Evolutionary conservation across 2,888 invertebrate genomes (phyloP).

Genomic region (Cabera pusaria): DNA sequence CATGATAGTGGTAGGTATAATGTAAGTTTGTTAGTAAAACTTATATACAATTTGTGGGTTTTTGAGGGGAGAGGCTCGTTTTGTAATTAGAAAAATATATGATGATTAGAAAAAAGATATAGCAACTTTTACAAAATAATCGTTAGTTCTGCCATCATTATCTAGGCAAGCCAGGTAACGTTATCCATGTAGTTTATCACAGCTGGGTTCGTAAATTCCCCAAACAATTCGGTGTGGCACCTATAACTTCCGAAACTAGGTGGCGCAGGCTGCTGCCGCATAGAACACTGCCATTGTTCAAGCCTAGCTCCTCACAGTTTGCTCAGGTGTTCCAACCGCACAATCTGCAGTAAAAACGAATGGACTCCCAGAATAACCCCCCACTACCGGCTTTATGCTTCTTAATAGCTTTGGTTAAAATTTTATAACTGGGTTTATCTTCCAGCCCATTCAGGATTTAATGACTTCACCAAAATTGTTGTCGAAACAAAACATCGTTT

Average conservation of each 20-base stretch:
- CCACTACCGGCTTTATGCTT: constrained; percentile 46
- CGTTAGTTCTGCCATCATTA: not conserved
- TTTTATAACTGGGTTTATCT: constrained; percentile 24
- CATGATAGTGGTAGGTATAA: too few relatives aligned
- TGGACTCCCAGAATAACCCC: constrained; percentile 55
- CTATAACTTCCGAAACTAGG: constrained; percentile 4
- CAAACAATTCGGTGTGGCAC: not conserved
- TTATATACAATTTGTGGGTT: too few relatives aligned
- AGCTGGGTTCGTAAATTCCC: constrained; percentile 1
- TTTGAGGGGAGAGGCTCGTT: too few relatives aligned
- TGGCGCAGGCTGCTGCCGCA: constrained; percentile 1
- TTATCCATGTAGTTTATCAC: too few relatives aligned
- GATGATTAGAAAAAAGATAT: too few relatives aligned
- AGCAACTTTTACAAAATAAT: too few relatives aligned
- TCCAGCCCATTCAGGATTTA: constrained; percentile 13
- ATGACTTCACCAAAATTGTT: constrained; percentile 20
- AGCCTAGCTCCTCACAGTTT: constrained; percentile 30
- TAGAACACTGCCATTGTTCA: constrained; percentile 34
- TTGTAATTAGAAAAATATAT: too few relatives aligned
- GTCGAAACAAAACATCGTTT: constrained; percentile 20
- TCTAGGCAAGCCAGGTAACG: too few relatives aligned
- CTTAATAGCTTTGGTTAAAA: constrained; percentile 42
- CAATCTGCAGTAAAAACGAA: constrained; percentile 77
- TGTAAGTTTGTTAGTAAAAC: too few relatives aligned
- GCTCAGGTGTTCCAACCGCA: constrained; percentile 69